These are phyloP conservation scores for Aphelenchoides fujianensis DNA, from an alignment of 1,140 invertebrate species.

Conservation along the genomic window DNA sequence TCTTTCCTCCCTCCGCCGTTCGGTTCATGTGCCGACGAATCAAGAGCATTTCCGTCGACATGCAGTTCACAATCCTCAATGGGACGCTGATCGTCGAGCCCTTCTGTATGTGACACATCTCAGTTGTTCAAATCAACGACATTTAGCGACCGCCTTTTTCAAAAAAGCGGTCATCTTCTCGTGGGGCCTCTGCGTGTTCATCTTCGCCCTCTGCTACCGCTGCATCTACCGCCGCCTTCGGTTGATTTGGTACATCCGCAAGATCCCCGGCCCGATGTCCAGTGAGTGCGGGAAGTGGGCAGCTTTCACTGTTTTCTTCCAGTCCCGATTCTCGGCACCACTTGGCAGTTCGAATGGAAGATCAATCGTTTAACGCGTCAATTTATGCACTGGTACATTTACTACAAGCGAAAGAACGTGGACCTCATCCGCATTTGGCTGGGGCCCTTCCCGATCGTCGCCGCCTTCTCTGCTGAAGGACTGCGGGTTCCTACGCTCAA, in stretches of 20 bases:
- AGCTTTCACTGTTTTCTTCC: no score
- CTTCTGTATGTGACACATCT: background rate
- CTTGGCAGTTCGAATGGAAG: slow-evolving; percentile 35
- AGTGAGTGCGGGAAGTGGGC: no score
- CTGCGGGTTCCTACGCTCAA: background rate
- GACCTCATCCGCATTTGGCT: slow-evolving; percentile 26
- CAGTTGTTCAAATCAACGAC: background rate
- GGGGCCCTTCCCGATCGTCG: slow-evolving; percentile 33
- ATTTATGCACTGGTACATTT: slow-evolving; percentile 3
- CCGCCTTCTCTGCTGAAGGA: slow-evolving; percentile 17
- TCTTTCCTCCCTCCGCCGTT: no score
- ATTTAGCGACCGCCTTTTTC: background rate
- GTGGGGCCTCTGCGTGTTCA: background rate
- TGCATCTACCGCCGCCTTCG: slow-evolving; percentile 4
- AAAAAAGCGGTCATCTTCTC: background rate
- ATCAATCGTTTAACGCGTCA: slow-evolving; percentile 22
- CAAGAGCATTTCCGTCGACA: no score
- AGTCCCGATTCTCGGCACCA: slow-evolving; percentile 25
- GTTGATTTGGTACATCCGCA: slow-evolving; percentile 12
- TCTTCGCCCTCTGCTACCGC: background rate
- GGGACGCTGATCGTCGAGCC: background rate
- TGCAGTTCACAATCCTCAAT: background rate
- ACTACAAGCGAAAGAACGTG: slow-evolving; percentile 17
- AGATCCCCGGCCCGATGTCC: slow-evolving; percentile 15
- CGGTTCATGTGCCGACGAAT: no score